Base-by-base conservation (phyloP, 2,888 invertebrate genomes). In the Harmothoe impar region DNA sequence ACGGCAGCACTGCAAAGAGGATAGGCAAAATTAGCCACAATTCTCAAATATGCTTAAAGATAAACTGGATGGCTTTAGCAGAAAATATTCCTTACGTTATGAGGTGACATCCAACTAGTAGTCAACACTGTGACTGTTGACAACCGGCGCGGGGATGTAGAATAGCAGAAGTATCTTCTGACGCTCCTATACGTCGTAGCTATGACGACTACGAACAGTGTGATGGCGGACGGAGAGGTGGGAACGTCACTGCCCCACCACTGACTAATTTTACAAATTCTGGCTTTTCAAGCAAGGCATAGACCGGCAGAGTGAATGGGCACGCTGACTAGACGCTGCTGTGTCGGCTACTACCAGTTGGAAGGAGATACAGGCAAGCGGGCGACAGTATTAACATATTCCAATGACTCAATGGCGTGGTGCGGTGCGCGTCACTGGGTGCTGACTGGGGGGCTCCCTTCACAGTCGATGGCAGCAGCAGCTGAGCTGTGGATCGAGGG, bases 91-190 rank as follows among this genome's bases (percentile, higher is more conserved):
- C 86, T 86, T 86, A 86, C 86, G 86, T 86, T 7, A 12, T 52
- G 86, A 54, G 86, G 86, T 86, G 86, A 86, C 86, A 86, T 86
- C 86, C 86, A 86, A 86, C 54, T 86, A 54, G 52, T 17, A 52
- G 86, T 86, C 86, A 86, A 86, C 86, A 54, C 86, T 86, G 86
- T 86, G 86, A 86, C 86, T 86, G 86, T 86, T 86, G 86, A 86
- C 86, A 86, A 54, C 86, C 29, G 52, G 20, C n/a, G 10, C 25
- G 52, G 33, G 52, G 1, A 86, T 15, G 54, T 7, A 86, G 20
- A n/a, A 81, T 7, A 15, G 81, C 35, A n/a, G 81, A 33, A 77
- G 35, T 33, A 81, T 81, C 35, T 35, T 81, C n/a, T 17, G 35
- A 81, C 81, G 33, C 31, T 17, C 33, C 20, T 33, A 25, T 31